phyloP scores from a whole-genome alignment of 2,888 invertebrate species.

The Sthenelais limicola region DNA sequence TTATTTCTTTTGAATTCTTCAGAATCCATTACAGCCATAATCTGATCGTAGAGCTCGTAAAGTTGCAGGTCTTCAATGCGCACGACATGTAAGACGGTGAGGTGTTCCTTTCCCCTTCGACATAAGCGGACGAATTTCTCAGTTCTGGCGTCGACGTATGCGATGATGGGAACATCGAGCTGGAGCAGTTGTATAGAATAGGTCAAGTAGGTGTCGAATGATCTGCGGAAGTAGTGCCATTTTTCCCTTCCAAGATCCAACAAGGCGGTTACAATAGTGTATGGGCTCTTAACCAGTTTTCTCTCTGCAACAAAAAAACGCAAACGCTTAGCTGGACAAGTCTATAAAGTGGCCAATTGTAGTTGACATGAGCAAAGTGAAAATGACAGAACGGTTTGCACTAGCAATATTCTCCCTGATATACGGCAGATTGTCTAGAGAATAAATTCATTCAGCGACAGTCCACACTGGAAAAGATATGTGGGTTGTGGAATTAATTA shows the following conservation, averaged over 20 bases:
- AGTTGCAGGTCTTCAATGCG: conserved; percentile 43
- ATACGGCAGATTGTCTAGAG: too few relatives aligned
- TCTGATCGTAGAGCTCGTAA: conserved; percentile 30
- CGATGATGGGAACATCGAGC: conserved; percentile 50
- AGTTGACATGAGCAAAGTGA: too few relatives aligned
- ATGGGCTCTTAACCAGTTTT: conserved; percentile 7
- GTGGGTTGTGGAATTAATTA: too few relatives aligned
- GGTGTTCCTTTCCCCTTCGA: conserved; percentile 44
- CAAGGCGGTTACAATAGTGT: conserved; percentile 66
- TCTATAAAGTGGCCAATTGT: too few relatives aligned
- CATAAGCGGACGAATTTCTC: conserved; percentile 43
- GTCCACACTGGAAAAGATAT: too few relatives aligned
- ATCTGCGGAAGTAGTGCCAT: conserved; percentile 65
- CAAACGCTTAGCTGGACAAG: too few relatives aligned
- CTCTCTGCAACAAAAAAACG: conserved; percentile 21
- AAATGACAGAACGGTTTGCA: too few relatives aligned
- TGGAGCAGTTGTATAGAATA: conserved; percentile 56
- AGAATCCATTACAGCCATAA: conserved; percentile 45
- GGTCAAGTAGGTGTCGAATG: conserved; percentile 61
- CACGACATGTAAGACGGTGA: conserved; percentile 41
- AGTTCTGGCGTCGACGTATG: conserved; percentile 49
- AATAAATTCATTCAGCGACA: too few relatives aligned
- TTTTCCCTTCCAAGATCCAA: conserved; percentile 67
- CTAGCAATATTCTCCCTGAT: too few relatives aligned
- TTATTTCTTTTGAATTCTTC: conserved; percentile 50